Evolutionary conservation across 2,888 invertebrate genomes (phyloP), one percentile per base, ranked within the genome.

Genomic region (Brenthis daphne): DNA sequence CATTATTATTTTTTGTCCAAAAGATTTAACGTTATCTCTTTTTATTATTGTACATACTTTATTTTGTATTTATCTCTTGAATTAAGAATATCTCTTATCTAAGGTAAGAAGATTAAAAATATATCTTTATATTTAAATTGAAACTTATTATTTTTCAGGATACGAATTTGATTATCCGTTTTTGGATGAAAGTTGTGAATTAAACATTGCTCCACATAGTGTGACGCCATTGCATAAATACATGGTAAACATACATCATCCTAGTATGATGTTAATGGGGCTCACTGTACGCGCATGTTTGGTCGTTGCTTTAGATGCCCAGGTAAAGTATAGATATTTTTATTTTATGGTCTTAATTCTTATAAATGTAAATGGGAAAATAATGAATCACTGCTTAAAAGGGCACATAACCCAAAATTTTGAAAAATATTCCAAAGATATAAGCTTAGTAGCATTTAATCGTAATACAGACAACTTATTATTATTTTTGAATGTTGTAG

Each of bases 181-280:
- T 82, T 84, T 97, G 68, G 93, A 94, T 70, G 88, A 94, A 47
- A 93, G 93, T 0, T 95, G 96, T 77, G 94, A 20, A 0, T 87
- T 97, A 64, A 85, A 79, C 0, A 85, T 96, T 0, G 87, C 93
- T 11, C 92, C 77, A 90, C 95, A 77, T 87, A 94, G 79, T 68
- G 94, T 97, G 43, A 88, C 90, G 20, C 96, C 96, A 0, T 87
- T 97, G 3, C 96, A 96, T 87, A 95, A 95, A 77, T 96, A 97
- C 81, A 89, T 97, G 80, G 94, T 97, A 67, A 96, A 97, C 84
- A 94, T 96, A 57, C 92, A 95, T 65, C 94, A 94, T 77, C 96
- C 97, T 0, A 94, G 94, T 6, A 94, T 97, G 94, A 89, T 95
- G 12, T 90, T 97, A 64, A 93, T 97, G 79, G 97, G 97, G 0